Conservation (phyloP, 2,888 invertebrate species). For the Prionchulus punctatus region DNA sequence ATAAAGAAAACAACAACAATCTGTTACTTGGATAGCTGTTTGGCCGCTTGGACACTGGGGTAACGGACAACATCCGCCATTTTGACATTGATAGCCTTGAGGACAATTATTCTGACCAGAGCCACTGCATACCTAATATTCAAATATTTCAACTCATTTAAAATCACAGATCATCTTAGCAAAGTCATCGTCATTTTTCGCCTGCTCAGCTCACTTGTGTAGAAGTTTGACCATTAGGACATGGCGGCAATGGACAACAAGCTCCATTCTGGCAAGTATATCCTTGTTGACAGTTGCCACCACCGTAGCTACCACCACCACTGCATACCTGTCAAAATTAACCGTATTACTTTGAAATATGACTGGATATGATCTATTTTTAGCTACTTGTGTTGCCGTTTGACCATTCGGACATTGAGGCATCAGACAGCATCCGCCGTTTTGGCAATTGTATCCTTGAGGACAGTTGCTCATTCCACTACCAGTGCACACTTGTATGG, state of each 20-base stretch:
- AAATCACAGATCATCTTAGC: background rate
- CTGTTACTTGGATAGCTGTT: background rate
- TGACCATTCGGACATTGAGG: background rate
- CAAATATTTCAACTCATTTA: background rate
- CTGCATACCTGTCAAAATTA: too few relatives aligned
- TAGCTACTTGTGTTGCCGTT: background rate
- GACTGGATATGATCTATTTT: too few relatives aligned
- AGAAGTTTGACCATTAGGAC: background rate
- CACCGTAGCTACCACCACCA: too few relatives aligned
- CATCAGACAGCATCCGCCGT: constrained; percentile 6
- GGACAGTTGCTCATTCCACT: background rate
- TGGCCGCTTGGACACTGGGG: constrained; percentile 9
- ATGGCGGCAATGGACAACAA: background rate
- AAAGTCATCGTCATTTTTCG: background rate
- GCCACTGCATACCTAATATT: constrained; percentile 1
- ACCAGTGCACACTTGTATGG: background rate
- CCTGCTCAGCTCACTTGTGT: background rate
- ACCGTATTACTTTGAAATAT: too few relatives aligned
- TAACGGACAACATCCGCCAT: constrained; percentile 8
- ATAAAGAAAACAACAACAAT: too few relatives aligned
- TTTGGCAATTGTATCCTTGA: constrained; percentile 7
- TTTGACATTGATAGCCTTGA: constrained; percentile 6
- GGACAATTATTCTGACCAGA: constrained; percentile 3
- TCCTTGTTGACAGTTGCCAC: background rate
- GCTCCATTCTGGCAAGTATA: background rate